Conservation (phyloP, 2,113 vertebrate species). For the Coreoperca whiteheadi region DNA sequence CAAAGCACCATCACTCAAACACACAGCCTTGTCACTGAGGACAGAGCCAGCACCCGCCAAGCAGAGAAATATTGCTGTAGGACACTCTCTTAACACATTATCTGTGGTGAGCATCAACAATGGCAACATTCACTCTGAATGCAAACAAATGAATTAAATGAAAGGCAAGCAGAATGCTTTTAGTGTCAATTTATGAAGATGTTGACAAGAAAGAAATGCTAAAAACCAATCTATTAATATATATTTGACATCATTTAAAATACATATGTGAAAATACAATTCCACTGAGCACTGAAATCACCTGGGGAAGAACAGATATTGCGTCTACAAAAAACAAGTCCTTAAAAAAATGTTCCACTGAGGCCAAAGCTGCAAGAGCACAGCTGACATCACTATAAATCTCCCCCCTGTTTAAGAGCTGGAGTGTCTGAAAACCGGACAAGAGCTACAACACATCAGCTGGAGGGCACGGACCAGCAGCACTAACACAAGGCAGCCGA, state of each 20-base stretch:
- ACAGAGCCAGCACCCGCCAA: slow-evolving; percentile 48
- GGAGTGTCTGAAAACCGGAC: slow-evolving; percentile 46
- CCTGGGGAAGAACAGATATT: background rate
- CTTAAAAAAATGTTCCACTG: background rate
- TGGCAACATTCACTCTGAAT: background rate
- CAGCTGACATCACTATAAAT: slow-evolving; percentile 55
- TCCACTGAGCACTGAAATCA: background rate
- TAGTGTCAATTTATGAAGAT: slow-evolving; percentile 9
- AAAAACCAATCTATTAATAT: background rate
- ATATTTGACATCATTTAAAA: background rate
- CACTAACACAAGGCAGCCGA: slow-evolving; percentile 20
- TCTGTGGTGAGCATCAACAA: slow-evolving; percentile 30
- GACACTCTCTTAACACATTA: slow-evolving; percentile 46
- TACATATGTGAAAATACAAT: background rate
- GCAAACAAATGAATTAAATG: background rate
- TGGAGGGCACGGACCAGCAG: slow-evolving; percentile 45
- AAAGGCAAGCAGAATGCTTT: background rate
- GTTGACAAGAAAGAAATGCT: background rate
- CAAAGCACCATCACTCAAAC: slow-evolving; percentile 77
- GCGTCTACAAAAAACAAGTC: background rate
- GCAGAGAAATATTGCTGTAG: slow-evolving; percentile 52
- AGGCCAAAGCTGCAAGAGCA: slow-evolving; percentile 40
- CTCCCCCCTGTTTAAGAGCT: slow-evolving; percentile 51
- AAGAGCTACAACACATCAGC: slow-evolving; percentile 59
- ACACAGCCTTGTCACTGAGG: slow-evolving; percentile 61